Conservation (phyloP, 1,140 invertebrate species). For the Dolichoris vasculosae region DNA sequence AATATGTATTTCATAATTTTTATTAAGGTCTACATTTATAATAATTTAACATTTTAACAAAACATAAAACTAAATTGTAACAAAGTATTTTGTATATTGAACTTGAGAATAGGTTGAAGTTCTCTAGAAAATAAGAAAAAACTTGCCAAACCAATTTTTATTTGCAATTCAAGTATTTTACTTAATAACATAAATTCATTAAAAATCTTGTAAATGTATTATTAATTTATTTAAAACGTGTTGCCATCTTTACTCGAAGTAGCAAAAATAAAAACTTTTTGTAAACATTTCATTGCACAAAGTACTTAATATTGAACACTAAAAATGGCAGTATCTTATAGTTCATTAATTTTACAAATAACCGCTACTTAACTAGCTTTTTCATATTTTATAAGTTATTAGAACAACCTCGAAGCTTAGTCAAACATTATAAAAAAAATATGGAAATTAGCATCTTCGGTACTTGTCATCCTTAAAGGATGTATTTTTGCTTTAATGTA, state of each 20-base stretch:
- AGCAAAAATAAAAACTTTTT: background rate
- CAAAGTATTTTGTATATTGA: background rate
- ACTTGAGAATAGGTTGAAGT: background rate
- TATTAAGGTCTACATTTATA: background rate
- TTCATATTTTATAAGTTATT: background rate
- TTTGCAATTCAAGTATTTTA: background rate
- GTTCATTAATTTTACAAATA: conserved; percentile 7
- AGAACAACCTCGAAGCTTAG: background rate
- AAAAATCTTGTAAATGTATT: background rate
- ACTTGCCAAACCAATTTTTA: background rate
- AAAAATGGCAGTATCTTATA: conserved; percentile 17
- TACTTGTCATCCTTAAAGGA: conserved; percentile 25
- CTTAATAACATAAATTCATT: background rate
- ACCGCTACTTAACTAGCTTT: background rate
- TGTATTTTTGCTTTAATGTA: conserved; percentile 57
- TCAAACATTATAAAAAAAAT: background rate
- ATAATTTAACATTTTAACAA: conserved; percentile 22
- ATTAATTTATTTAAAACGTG: background rate
- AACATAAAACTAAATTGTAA: background rate
- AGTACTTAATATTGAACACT: background rate
- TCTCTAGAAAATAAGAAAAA: background rate
- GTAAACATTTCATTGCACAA: conserved; percentile 9
- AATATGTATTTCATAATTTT: conserved; percentile 3
- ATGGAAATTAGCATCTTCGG: background rate
- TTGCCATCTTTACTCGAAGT: conserved; percentile 1